Percentiles rank a stretch among this genome's conserved stretches.
Evolutionary conservation across 64 coral and sea anemone species (phyloP).

Genomic region (Porites australiensis): DNA sequence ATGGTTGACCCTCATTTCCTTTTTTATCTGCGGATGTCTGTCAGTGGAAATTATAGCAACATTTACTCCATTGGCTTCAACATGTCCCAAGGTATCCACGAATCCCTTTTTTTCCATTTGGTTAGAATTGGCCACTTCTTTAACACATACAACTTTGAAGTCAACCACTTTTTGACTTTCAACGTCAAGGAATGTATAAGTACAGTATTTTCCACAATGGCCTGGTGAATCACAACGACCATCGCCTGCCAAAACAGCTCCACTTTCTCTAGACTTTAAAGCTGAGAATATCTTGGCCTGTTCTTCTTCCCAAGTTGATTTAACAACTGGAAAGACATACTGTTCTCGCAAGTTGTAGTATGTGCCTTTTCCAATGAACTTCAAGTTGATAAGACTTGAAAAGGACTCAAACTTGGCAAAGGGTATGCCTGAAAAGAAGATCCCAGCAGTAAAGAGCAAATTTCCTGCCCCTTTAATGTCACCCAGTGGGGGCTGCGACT

Average conservation of each 20-base stretch:
- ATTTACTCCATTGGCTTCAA: slow-evolving; percentile 25
- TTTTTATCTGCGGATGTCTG: slow-evolving; percentile 50
- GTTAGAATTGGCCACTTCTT: slow-evolving; percentile 58
- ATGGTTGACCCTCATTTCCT: slow-evolving; percentile 60
- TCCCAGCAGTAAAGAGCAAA: slow-evolving; percentile 5
- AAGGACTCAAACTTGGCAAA: slow-evolving; percentile 51
- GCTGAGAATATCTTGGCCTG: slow-evolving; percentile 28
- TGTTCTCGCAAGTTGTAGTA: slow-evolving; percentile 44
- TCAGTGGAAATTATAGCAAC: slow-evolving; percentile 41
- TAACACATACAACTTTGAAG: slow-evolving; percentile 47
- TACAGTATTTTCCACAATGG: slow-evolving; percentile 53
- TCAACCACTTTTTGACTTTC: slow-evolving; percentile 41
- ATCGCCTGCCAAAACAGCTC: slow-evolving; percentile 53
- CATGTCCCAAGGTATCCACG: slow-evolving; percentile 25
- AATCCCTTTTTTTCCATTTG: slow-evolving; percentile 63
- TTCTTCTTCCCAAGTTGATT: slow-evolving; percentile 25
- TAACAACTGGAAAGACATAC: slow-evolving; percentile 32
- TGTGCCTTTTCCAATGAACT: slow-evolving; percentile 27
- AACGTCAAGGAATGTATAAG: slow-evolving; percentile 51
- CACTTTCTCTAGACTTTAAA: slow-evolving; percentile 17
- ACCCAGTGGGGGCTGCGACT: slow-evolving; percentile 17
- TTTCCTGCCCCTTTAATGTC: slow-evolving; percentile 37
- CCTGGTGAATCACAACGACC: slow-evolving; percentile 42
- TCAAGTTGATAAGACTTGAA: slow-evolving; percentile 22
- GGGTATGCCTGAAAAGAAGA: slow-evolving; percentile 35